Percentiles rank a stretch among this genome's conserved stretches.
These are phyloP conservation scores for Gambusia affinis DNA, from an alignment of 2,113 vertebrate genomes.

Conservation along the genomic window DNA sequence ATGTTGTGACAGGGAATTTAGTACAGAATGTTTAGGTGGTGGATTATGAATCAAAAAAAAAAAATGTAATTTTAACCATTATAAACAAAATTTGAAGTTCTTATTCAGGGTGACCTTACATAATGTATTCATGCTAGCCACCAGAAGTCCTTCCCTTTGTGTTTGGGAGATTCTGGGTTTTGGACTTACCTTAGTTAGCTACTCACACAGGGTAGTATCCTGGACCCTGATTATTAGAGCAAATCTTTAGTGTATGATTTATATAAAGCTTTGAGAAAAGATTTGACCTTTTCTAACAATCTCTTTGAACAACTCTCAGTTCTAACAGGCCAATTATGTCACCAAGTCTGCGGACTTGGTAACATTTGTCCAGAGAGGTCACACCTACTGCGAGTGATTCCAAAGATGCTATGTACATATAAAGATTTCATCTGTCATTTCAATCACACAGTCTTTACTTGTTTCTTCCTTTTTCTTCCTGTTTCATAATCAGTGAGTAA, in stretches of 20 bases:
- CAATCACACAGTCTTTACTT: neutral
- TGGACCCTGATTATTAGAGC: neutral
- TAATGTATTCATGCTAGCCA: neutral
- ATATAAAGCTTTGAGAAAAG: neutral
- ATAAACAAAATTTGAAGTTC: neutral
- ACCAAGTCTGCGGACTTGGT: neutral
- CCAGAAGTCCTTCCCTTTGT: neutral
- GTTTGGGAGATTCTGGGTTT: neutral
- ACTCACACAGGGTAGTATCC: neutral
- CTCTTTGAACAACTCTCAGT: neutral
- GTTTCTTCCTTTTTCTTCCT: neutral
- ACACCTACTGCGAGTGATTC: neutral
- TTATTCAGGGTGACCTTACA: neutral
- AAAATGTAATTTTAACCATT: too few relatives aligned
- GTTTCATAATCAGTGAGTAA: too few relatives aligned
- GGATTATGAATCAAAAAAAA: neutral
- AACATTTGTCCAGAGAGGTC: neutral
- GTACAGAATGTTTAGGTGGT: neutral
- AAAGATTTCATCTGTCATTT: neutral
- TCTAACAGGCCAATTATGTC: neutral
- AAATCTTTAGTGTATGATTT: neutral
- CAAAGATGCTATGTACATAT: neutral
- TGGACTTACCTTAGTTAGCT: too few relatives aligned
- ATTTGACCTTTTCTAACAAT: slow-evolving; percentile 1
- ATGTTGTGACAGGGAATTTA: neutral